phyloP scores from a whole-genome alignment of 2,797 vertebrate genomes.

The Cyprinodon diabolis region DNA sequence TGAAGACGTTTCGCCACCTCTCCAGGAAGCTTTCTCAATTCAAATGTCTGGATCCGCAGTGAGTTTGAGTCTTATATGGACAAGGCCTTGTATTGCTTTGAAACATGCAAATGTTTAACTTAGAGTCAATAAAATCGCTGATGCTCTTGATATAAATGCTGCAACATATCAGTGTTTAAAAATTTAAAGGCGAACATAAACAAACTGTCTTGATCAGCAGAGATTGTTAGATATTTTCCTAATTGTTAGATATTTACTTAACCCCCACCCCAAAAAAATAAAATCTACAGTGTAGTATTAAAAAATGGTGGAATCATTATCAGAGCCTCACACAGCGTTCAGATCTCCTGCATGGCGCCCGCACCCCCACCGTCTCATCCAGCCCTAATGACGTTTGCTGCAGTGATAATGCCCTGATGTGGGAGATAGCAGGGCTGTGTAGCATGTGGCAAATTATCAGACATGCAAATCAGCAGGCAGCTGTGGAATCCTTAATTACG shows the following conservation, averaged over 20 bases:
- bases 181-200: too few relatives aligned
- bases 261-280: too few relatives aligned
- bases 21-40: too few relatives aligned
- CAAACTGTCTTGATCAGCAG: too few relatives aligned
- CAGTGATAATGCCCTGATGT: conserved; percentile 74
- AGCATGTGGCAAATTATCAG: conserved; percentile 80
- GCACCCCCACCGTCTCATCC: conserved; percentile 55
- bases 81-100: too few relatives aligned
- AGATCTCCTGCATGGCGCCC: conserved; percentile 53
- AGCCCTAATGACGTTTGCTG: conserved; percentile 72
- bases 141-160: conserved; percentile 6
- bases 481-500: conserved; percentile 82
- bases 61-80: too few relatives aligned
- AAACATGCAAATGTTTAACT: too few relatives aligned
- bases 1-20: too few relatives aligned
- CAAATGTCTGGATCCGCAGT: too few relatives aligned
- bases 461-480: conserved; percentile 83
- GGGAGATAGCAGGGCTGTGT: conserved; percentile 65
- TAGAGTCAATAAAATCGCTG: not conserved
- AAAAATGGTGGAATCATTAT: conserved; percentile 23
- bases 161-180: too few relatives aligned
- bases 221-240: conserved; percentile 13
- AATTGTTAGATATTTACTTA: too few relatives aligned
- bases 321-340: conserved; percentile 38
- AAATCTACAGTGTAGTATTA: conserved; percentile 9